A percentile compares a stretch with the other conserved stretches of the same genome.
These are phyloP conservation scores for Herpetotheres cachinnans DNA, from an alignment of 2,113 vertebrate genomes.

Conservation along the genomic window DNA sequence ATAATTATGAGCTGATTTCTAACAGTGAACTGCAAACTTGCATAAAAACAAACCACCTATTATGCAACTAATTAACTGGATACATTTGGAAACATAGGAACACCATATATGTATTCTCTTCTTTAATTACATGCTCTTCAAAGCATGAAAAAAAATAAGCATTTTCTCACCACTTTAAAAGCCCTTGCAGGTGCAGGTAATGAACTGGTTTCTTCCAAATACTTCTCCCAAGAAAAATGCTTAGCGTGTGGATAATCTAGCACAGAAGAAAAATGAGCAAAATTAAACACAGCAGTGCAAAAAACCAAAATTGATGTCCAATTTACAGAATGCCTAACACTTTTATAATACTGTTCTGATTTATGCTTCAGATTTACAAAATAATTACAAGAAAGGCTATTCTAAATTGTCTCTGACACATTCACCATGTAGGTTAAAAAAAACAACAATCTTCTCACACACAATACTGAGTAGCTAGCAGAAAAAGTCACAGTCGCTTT, in stretches of 20 bases:
- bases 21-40: background rate
- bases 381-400: background rate
- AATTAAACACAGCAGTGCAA: background rate
- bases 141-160: background rate
- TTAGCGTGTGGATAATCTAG: constrained; percentile 80
- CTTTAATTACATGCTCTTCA: background rate
- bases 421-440: background rate
- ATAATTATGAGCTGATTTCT: background rate
- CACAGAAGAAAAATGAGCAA: constrained; percentile 21
- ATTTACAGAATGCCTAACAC: background rate
- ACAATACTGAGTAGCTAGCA: background rate
- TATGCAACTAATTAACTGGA: background rate
- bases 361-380: background rate
- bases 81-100: background rate
- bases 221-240: constrained; percentile 86
- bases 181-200: constrained; percentile 85
- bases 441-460: background rate
- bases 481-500: background rate
- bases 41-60: background rate
- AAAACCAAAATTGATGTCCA: background rate
- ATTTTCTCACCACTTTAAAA: constrained; percentile 83
- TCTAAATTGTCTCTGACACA: background rate
- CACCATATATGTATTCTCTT: background rate
- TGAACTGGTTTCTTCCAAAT: constrained; percentile 85
- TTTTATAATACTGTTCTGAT: background rate